Evolutionary conservation across 2,797 vertebrate genomes (phyloP).

Genomic region (Corythornis leucogaster): DNA sequence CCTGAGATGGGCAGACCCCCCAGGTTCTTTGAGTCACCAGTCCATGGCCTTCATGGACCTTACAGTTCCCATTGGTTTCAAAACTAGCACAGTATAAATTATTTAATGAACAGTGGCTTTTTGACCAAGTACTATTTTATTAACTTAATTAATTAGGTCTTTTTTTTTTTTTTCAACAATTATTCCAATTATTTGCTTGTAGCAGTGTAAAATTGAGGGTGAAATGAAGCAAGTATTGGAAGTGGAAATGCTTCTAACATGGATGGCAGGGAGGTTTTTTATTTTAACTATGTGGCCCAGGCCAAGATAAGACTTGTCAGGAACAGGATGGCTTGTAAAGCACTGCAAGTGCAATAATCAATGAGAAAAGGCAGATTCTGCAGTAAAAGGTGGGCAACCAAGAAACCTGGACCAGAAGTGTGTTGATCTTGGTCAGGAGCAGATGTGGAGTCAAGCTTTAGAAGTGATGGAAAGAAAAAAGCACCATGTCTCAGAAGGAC

Average conservation of each 20-base stretch:
- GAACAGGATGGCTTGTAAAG: background rate
- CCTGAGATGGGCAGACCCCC: background rate
- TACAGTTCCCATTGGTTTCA: background rate
- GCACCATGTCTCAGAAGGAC: background rate
- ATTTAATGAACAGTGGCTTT: background rate
- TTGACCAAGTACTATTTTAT: background rate
- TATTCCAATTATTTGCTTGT: background rate
- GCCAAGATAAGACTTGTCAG: background rate
- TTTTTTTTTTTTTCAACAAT: background rate
- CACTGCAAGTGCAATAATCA: background rate
- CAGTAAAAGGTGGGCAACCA: background rate
- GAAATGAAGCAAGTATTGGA: background rate
- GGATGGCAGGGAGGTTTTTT: background rate
- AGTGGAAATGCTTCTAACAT: background rate
- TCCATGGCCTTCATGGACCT: background rate
- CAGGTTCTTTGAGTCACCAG: background rate
- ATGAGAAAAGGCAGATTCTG: background rate
- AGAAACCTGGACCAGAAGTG: background rate
- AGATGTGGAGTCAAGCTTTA: background rate
- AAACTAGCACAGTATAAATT: background rate
- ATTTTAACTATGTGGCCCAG: no score
- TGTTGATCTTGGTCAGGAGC: background rate
- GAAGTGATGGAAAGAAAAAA: background rate
- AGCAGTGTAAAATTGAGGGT: accelerated
- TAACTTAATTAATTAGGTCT: background rate